Evolutionary conservation across 2,797 vertebrate species (phyloP).

Genomic region (Tauraco hartlaubi): DNA sequence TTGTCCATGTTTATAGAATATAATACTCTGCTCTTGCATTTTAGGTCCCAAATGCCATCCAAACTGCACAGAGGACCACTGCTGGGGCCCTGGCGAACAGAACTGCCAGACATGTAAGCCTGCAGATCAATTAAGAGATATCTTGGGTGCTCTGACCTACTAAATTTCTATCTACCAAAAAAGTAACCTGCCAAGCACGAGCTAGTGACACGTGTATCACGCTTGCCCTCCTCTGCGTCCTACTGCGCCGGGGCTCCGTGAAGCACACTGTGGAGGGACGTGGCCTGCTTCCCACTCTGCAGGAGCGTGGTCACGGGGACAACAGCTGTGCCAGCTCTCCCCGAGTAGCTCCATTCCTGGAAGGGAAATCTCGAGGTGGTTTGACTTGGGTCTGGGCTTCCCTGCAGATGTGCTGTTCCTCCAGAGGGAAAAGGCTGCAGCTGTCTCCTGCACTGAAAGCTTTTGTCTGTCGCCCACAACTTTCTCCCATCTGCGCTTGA

Average conservation of each 20-base stretch:
- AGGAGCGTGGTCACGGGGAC: rapidly evolving
- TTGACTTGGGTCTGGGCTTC: not conserved
- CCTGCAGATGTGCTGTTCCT: not conserved
- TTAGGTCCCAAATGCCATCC: conserved; percentile 89
- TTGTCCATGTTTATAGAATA: not conserved
- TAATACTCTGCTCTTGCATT: not conserved
- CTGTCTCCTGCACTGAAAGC: not conserved
- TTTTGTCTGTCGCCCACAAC: not conserved
- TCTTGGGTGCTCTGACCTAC: not conserved
- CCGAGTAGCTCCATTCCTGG: not conserved
- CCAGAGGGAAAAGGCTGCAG: not conserved
- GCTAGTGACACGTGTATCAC: not conserved
- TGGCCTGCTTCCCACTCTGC: not conserved
- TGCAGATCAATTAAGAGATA: not conserved
- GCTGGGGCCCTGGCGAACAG: conserved; percentile 89
- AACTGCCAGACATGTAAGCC: conserved; percentile 94
- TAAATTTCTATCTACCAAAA: not conserved
- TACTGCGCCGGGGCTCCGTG: not conserved
- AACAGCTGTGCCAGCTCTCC: rapidly evolving
- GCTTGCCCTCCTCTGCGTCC: not conserved
- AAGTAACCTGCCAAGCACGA: not conserved
- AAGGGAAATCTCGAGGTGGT: not conserved
- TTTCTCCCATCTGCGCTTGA: not conserved
- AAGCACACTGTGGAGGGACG: rapidly evolving
- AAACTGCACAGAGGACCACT: conserved; percentile 88